These are phyloP conservation scores for Drosophila lacertosa DNA, from an alignment of 1,140 invertebrate species.

Conservation along the genomic window DNA sequence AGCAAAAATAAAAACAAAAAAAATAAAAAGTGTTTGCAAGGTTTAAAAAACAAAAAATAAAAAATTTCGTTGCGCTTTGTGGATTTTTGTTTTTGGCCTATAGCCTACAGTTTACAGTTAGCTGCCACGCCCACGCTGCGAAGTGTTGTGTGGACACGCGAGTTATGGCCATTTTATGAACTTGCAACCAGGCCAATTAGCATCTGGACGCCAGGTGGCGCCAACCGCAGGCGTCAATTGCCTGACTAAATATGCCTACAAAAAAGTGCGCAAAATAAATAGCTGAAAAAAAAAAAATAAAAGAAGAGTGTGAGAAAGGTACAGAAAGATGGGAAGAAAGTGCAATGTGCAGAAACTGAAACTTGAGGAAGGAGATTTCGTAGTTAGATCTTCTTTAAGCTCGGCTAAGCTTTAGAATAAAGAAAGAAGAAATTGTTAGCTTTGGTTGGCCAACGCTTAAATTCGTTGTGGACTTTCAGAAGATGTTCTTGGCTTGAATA, in stretches of 20 bases:
- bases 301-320: not conserved
- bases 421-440: too few relatives aligned
- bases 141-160: not conserved
- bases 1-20: slow-evolving; percentile 11
- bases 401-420: too few relatives aligned
- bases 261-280: slow-evolving; percentile 19
- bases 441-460: too few relatives aligned
- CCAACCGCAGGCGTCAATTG: slow-evolving; percentile 3
- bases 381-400: too few relatives aligned
- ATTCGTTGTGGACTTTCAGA: too few relatives aligned
- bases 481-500: too few relatives aligned
- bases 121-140: slow-evolving; percentile 30
- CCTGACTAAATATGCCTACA: slow-evolving; percentile 17
- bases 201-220: slow-evolving; percentile 44
- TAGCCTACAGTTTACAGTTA: slow-evolving; percentile 7
- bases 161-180: slow-evolving; percentile 46
- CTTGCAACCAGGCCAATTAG: slow-evolving; percentile 32
- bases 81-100: slow-evolving; percentile 69
- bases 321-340: not conserved
- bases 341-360: not conserved
- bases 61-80: slow-evolving; percentile 45
- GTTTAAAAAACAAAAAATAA: slow-evolving; percentile 25
- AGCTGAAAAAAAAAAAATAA: not conserved
- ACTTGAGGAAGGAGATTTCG: too few relatives aligned
- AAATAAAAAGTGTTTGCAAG: slow-evolving; percentile 19